These are phyloP conservation scores for Teleogryllus occipitalis DNA, from an alignment of 1,140 invertebrate species.

Conservation along the genomic window DNA sequence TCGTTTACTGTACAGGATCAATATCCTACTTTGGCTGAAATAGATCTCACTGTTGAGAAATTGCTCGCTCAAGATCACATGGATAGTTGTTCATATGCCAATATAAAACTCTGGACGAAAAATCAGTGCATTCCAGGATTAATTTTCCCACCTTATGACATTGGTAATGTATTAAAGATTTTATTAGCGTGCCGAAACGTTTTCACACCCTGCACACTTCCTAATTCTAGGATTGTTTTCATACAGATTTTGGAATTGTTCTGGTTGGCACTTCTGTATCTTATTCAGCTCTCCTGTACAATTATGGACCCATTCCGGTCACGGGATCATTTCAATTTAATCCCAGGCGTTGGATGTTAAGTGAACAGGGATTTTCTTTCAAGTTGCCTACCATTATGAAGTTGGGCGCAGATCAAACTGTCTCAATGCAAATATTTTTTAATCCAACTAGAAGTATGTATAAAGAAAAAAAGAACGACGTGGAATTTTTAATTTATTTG, in stretches of 20 bases:
- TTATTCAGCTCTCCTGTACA: slow-evolving; percentile 31
- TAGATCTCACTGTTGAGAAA: slow-evolving; percentile 39
- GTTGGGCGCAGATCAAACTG: slow-evolving; percentile 29
- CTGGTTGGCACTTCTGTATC: slow-evolving; percentile 31
- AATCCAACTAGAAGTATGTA: slow-evolving; percentile 27
- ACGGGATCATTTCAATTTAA: slow-evolving; percentile 27
- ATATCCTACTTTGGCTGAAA: slow-evolving; percentile 32
- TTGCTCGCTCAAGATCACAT: slow-evolving; percentile 31
- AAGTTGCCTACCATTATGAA: slow-evolving; percentile 27
- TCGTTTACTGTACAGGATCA: slow-evolving; percentile 18
- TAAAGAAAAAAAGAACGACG: slow-evolving; percentile 23
- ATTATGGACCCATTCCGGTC: slow-evolving; percentile 34
- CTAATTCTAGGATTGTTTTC: neutral
- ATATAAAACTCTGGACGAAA: slow-evolving; percentile 21
- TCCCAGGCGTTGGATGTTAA: neutral
- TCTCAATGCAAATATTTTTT: slow-evolving; percentile 31
- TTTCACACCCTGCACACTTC: too few relatives aligned
- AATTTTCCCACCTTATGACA: slow-evolving; percentile 31
- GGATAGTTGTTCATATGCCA: slow-evolving; percentile 26
- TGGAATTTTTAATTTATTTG: slow-evolving; percentile 30
- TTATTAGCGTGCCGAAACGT: too few relatives aligned
- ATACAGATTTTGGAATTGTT: slow-evolving; percentile 34
- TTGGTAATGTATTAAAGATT: slow-evolving; percentile 24
- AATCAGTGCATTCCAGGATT: slow-evolving; percentile 31
- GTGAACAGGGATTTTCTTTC: slow-evolving; percentile 27